phyloP scores from a whole-genome alignment of 2,113 vertebrate genomes.

The Callopanchax toddi region DNA sequence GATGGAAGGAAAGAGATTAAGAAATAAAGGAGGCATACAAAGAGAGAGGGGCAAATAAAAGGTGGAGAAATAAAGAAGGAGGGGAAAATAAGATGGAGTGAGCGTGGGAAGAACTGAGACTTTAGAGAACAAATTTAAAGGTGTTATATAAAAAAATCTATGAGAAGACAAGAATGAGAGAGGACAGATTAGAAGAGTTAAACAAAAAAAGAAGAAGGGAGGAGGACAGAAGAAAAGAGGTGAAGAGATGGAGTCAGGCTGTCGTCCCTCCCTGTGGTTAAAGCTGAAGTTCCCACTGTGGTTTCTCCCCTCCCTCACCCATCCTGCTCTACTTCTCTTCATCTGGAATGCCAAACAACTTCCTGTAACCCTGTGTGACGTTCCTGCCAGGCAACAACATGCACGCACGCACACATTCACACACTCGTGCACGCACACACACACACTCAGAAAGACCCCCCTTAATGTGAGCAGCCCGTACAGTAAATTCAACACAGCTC shows the following conservation, averaged over 20 bases:
- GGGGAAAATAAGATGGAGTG: conserved; percentile 31
- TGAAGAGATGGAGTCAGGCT: conserved; percentile 47
- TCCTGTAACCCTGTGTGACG: conserved; percentile 60
- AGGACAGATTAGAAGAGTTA: conserved; percentile 8
- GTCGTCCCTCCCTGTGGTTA: conserved; percentile 50
- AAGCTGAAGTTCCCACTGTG: conserved; percentile 59
- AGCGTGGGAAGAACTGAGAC: conserved; percentile 43
- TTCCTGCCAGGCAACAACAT: conserved; percentile 53
- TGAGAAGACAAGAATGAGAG: not conserved
- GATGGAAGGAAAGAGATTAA: conserved; percentile 50
- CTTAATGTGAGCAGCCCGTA: not conserved
- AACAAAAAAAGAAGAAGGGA: conserved; percentile 5
- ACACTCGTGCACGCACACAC: not conserved
- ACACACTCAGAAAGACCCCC: conserved; percentile 14
- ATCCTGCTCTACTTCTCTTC: conserved; percentile 38
- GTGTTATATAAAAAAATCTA: not conserved
- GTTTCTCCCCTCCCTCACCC: conserved; percentile 40
- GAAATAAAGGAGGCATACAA: conserved; percentile 40
- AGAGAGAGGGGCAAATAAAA: conserved; percentile 19
- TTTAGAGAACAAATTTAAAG: conserved; percentile 32
- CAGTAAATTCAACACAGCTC: conserved; percentile 15
- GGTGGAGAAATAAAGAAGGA: conserved; percentile 36
- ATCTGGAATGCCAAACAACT: conserved; percentile 63
- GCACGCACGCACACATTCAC: conserved; percentile 10
- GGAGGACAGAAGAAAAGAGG: not conserved